Base-by-base conservation (phyloP, 2,113 vertebrate genomes). In the Sitta europaea region DNA sequence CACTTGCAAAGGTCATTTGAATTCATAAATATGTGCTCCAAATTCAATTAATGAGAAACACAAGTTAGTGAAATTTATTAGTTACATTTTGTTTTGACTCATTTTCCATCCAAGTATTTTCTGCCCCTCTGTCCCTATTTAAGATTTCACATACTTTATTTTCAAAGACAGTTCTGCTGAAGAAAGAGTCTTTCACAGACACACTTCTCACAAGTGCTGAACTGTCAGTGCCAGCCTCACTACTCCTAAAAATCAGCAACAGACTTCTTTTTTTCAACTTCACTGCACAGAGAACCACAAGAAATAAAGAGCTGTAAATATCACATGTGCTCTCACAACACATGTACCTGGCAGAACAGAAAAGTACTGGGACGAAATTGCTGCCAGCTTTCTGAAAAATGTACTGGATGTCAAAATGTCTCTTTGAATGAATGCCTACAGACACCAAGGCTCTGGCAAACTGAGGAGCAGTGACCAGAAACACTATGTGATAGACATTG, bases 11-110 rank as follows among this genome's bases (percentile, higher is more conserved):
- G 94, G 90, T 97, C 93, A 96, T 74, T 81, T 94, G 71, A 96
- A 96, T 83, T 95, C 82, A 96, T 92, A 96, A 97, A 90, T 96
- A 95, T 20, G 75, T 59, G 92, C 51, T 97, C 92, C 38, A 82
- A 97, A 96, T 66, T 73, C 89, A 97, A 95, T 97, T 95, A 97
- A 96, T 96, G 97, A 97, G 92, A 98, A 97, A 95, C 96, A 97
- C 57, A 94, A 97, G 91, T 96, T 80, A 95, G 92, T 75, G 66
- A 94, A 88, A 95, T 90, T 90, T 89, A 91, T 77, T 95, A 77
- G 33, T 75, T 95, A 92, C 47, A 23, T 71, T 96, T 96, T 95
- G 81, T 94, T 97, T 97, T 93, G 50, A 84, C 80, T 95, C 89
- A 88, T 87, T 95, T 93, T 86, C 76, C 61, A 94, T 86, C 92